phyloP scores from a whole-genome alignment of 2,797 vertebrate genomes.

The Acrossocheilus wenchowensis region DNA sequence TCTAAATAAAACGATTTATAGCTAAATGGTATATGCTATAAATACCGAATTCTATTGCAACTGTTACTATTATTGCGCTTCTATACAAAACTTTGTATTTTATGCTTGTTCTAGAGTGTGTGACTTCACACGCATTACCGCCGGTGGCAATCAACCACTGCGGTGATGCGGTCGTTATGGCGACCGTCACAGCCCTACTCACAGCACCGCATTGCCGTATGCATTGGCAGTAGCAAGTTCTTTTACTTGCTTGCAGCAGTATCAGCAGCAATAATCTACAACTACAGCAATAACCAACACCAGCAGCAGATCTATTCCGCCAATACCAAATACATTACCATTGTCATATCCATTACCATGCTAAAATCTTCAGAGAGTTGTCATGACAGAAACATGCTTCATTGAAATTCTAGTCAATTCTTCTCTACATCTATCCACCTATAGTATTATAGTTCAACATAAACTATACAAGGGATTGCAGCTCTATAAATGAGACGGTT shows the following conservation, averaged over 20 bases:
- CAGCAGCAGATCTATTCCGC: neutral
- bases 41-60: too few relatives aligned
- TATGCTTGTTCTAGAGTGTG: too few relatives aligned
- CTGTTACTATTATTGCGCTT: too few relatives aligned
- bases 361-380: neutral
- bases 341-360: neutral
- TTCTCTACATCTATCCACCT: neutral
- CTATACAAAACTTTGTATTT: too few relatives aligned
- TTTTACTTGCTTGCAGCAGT: neutral
- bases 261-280: too few relatives aligned
- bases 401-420: neutral
- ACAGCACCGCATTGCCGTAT: neutral
- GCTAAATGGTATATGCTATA: too few relatives aligned
- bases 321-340: neutral
- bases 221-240: neutral
- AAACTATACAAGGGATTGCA: neutral
- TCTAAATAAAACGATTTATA: too few relatives aligned
- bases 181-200: too few relatives aligned
- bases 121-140: too few relatives aligned
- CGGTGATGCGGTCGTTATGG: too few relatives aligned
- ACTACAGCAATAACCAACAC: too few relatives aligned
- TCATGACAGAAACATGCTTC: neutral
- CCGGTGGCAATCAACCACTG: too few relatives aligned
- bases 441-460: neutral
- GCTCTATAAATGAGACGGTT: neutral